Conservation (phyloP, 2,797 vertebrate genomes). For the Peromyscus nudipes region DNA sequence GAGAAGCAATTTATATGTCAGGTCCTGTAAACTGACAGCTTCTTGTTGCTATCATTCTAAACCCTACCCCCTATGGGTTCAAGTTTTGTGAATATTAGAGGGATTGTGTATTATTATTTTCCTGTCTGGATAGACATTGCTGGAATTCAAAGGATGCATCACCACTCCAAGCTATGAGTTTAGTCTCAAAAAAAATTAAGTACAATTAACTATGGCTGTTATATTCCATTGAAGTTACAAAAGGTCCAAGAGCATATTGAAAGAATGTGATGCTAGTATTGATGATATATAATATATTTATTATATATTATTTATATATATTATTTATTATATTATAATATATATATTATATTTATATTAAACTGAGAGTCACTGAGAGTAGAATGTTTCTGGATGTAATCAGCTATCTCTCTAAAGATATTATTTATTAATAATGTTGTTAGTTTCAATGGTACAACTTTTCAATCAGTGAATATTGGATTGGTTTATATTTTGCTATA, state of each 20-base stretch:
- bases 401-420: neutral
- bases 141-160: neutral
- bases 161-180: neutral
- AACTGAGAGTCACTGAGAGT: neutral
- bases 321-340: too few species aligned
- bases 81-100: neutral
- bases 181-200: neutral
- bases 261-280: neutral
- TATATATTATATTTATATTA: too few species aligned
- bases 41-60: neutral
- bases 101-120: neutral
- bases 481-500: neutral
- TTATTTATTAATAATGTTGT: neutral
- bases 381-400: neutral
- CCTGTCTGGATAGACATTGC: neutral
- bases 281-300: neutral
- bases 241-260: neutral
- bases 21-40: neutral
- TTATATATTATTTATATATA: too few species aligned
- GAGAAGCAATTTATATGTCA: too few species aligned
- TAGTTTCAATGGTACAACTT: neutral
- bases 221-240: neutral
- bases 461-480: neutral
- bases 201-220: neutral
- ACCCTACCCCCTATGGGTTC: too few species aligned